Evolutionary conservation across 2,888 invertebrate genomes (phyloP), one percentile per base, ranked within the genome.

Genomic region (Agrilus biguttatus): DNA sequence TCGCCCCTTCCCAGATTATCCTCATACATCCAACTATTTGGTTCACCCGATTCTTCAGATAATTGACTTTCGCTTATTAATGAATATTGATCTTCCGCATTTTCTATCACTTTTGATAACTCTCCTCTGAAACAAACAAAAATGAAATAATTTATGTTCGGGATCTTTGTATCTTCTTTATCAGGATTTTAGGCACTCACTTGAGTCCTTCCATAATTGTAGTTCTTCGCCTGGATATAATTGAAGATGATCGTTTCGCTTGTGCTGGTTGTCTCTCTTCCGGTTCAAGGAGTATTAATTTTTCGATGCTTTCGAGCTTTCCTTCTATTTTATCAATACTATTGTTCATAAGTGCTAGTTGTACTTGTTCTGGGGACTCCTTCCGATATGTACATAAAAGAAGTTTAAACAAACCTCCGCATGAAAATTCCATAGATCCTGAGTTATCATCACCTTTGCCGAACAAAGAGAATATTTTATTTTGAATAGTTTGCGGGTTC

Each of bases 401-500:
- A 45, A 72, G 68, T 47, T 70, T 73, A 54, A 76, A 75, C 1
- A 77, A 55, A 32, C 72, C 71, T 8, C 69, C 69, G 36, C 73
- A 56, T 0, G 71, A 71, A 49, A 73, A 68, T 49, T 72, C 72
- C 12, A 74, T 55, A 0, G 69, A 62, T 0, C 74, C 75, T 45
- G 66, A 66, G 23, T 69, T 66, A 40, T 70, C 57, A 23, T 32
- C 59, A 14, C 53, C 17, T 52, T 55, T 45, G 49, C 60, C 47
- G 56, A 60, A 54, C 52, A 64, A 47, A 50, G 64, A 44, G 60
- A 60, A 46, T 62, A 54, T 39, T 57, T 60, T 51, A 56, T 63
- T 48, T 53, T 23, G 36, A 75, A 80, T 59, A 80, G 80, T 77
- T 85, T 84, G 63, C 85, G 87, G 1, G 86, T 87, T 64, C 87